Evolutionary conservation across 2,888 invertebrate species (phyloP).

Genomic region (Cephonodes hylas): DNA sequence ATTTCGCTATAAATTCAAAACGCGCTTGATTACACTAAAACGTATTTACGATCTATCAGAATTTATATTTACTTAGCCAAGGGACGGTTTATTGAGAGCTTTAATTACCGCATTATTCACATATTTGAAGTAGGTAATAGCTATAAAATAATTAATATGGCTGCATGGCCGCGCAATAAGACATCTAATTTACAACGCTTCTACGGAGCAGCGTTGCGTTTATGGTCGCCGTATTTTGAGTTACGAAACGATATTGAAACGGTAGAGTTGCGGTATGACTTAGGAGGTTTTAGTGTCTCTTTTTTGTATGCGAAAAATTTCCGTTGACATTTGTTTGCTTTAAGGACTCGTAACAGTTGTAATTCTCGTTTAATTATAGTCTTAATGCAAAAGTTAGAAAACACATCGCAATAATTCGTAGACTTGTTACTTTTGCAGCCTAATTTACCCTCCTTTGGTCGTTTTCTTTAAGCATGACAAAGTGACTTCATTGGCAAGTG

Average conservation of each 20-base stretch:
- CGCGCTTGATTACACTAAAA: background rate
- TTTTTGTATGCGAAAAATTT: no score
- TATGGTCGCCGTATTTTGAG: conserved; percentile 6
- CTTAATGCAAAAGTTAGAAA: no score
- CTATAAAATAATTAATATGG: conserved; percentile 13
- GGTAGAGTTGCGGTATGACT: background rate
- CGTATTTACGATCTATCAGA: background rate
- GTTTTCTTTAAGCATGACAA: no score
- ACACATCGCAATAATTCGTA: no score
- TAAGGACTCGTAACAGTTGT: no score
- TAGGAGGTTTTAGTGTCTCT: no score
- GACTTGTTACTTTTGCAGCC: no score
- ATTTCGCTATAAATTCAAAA: background rate
- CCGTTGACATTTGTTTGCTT: no score
- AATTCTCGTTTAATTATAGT: no score
- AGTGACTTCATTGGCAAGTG: no score
- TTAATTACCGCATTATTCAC: background rate
- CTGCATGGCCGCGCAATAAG: background rate
- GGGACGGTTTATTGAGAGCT: background rate
- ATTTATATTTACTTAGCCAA: background rate
- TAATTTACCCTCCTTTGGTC: no score
- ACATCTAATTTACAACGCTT: conserved; percentile 14
- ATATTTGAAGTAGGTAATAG: background rate
- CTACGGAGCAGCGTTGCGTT: conserved; percentile 6
- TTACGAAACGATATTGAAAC: conserved; percentile 1